Evolutionary conservation across 2,113 vertebrate species (phyloP).

Genomic region (Ophiodon elongatus): DNA sequence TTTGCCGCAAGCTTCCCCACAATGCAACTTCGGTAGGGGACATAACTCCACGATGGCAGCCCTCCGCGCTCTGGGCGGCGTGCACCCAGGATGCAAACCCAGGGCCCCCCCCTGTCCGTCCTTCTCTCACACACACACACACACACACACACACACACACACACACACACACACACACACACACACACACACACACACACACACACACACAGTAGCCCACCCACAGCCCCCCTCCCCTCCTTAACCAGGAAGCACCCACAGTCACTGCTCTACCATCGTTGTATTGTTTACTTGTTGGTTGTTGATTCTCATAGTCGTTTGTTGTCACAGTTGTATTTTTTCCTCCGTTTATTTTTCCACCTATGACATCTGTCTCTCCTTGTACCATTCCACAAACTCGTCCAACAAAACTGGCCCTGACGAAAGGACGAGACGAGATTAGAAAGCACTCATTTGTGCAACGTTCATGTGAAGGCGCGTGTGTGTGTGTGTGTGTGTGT

Average conservation of each 20-base stretch:
- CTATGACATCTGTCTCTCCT: conserved; percentile 98
- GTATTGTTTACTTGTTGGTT: conserved; percentile 78
- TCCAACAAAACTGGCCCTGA: conserved; percentile 99
- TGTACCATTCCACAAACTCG: conserved; percentile 99
- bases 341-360: conserved; percentile 45
- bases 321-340: conserved; percentile 78
- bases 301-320: conserved; percentile 76
- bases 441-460: not conserved
- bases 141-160: not conserved
- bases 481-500: not conserved
- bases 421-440: conserved; percentile 44
- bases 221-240: conserved; percentile 70
- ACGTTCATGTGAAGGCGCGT: not conserved
- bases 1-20: conserved; percentile 89
- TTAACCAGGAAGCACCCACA: conserved; percentile 71
- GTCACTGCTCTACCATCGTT: conserved; percentile 68
- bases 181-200: not conserved
- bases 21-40: conserved; percentile 89
- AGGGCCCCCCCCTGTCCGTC: conserved; percentile 79
- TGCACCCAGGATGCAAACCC: conserved; percentile 87
- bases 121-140: not conserved
- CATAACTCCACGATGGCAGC: conserved; percentile 87
- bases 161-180: too few species aligned
- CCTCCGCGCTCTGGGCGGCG: conserved; percentile 87
- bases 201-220: conserved; percentile 8